Percentiles rank a stretch among this genome's conserved stretches.
These are phyloP conservation scores for Aleadryas rufinucha DNA, from an alignment of 2,113 vertebrate species.

Conservation along the genomic window DNA sequence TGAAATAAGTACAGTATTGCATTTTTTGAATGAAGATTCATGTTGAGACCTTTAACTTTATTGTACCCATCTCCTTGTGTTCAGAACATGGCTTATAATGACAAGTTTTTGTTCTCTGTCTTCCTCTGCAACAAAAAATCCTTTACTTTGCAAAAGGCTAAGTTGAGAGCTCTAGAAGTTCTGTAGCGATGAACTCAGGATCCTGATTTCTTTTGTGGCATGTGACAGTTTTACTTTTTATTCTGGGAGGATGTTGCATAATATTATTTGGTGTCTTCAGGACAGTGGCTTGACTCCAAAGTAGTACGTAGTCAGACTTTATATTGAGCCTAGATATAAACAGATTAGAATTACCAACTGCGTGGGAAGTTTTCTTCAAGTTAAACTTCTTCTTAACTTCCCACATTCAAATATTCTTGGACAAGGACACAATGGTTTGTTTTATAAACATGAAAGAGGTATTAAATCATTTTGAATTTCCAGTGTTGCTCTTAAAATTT, in stretches of 20 bases:
- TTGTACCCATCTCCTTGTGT: background rate
- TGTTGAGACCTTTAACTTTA: background rate
- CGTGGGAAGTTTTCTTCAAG: constrained; percentile 57
- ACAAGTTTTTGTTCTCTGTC: background rate
- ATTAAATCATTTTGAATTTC: constrained; percentile 47
- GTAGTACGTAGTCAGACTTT: background rate
- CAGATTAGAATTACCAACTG: constrained; percentile 51
- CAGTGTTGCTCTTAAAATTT: constrained; percentile 28
- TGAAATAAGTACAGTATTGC: background rate
- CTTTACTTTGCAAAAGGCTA: background rate
- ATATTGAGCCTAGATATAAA: constrained; percentile 53
- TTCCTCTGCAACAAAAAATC: background rate
- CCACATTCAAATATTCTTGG: constrained; percentile 53
- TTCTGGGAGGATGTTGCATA: background rate
- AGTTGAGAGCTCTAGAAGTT: background rate
- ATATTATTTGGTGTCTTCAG: background rate
- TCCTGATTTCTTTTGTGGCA: background rate
- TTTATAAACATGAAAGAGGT: constrained; percentile 45
- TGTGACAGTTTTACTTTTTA: background rate
- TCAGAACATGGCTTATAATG: background rate
- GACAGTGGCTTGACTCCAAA: constrained; percentile 33
- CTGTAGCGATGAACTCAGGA: background rate
- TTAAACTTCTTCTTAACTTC: constrained; percentile 47
- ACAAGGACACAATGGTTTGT: constrained; percentile 49
- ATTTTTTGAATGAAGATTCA: background rate